Evolutionary conservation across 2,113 vertebrate species (phyloP), one percentile per base, ranked within the genome.

Genomic region (Lichenostomus cassidix): DNA sequence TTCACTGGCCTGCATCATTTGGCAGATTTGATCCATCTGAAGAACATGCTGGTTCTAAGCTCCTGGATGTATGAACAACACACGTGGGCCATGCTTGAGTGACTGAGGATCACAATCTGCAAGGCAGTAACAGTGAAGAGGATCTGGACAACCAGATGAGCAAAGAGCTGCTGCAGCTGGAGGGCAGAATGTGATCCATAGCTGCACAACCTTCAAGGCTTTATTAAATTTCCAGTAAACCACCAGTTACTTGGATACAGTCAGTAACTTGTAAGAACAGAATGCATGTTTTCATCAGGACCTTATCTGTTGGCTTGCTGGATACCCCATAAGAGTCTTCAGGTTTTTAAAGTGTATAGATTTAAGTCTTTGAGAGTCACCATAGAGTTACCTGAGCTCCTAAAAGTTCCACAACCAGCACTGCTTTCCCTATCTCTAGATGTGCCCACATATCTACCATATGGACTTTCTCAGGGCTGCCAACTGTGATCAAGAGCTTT

Each of bases 181-280:
- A 96, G 83, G 63, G 83, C 23, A 89, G 44, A 78, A 71, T 20
- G 56, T 56, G 60, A 95, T 55, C 53, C 2, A 0, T 20, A 60
- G 64, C 46, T 63, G 12, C 27, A 67, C 25, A 87, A 52, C 42
- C 25, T 79, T 94, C 47, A 78, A 71, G 44, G 39, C 11, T 50
- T 13, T 42, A 73, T 41, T 77, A 49, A 49, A 83, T 83, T 81
- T 77, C 64, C 35, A 91, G 63, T 67, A 89, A 92, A 77, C 6
- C 46, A 65, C 2, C 15, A 2, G 42, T 20, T 70, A 59, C 67
- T 95, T 0, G 2, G 28, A 86, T 59, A 59, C 0, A 0, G 35
- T 46, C 63, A 62, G 28, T 37, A 92, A 58, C 22, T 77, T 62
- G 27, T 46, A 58, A 62, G 39, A 94, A 56, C 12, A 75, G 29